Evolutionary conservation across 2,888 invertebrate genomes (phyloP), one percentile per base, ranked within the genome.

Genomic region (Dexiosoma caninum): DNA sequence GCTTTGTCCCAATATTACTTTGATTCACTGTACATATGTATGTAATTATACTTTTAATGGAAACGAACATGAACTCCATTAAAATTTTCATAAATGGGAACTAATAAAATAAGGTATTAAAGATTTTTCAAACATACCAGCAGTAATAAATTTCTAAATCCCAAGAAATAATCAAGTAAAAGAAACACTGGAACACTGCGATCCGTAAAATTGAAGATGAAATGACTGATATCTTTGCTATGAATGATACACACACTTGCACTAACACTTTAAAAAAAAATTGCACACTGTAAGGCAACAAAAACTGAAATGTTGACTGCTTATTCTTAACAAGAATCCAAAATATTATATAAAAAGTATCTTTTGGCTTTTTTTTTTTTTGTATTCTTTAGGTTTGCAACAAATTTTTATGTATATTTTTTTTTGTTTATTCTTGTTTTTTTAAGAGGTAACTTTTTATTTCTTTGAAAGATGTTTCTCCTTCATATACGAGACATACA

Each of bases 71-170:
- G n/a, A n/a, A n/a, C n/a, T n/a, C n/a, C n/a, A n/a, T n/a, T n/a
- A n/a, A n/a, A n/a, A n/a, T n/a, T n/a, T n/a, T n/a, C n/a, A n/a
- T n/a, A n/a, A n/a, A n/a, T n/a, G n/a, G n/a, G n/a, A 10, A 49
- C 2, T 19, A 51, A 53, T 19, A 49, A 27, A 10, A 55, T 23
- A 44, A 32, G 42, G 4, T 51, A 55, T 67, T 40, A n/a, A 10
- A 27, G 23, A 27, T 37, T 4, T 57, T 46, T 19, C 35, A 64
- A 46, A 80, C 79, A 59, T 75, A 80, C 79, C 79, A 59, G 51
- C 37, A 66, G 53, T 71, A 75, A 60, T 80, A 66, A 71, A 80
- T 66, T 70, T 66, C 70, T 70, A 75, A 74, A 75, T 75, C 79
- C 78, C 23, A 49, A 49, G 66, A 53, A 75, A 53, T 53, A 51